A percentile compares a stretch with the other conserved stretches of the same genome.
Conservation (phyloP, 35 echinoderm and acorn worm genomes). For the Antedon bifida region DNA sequence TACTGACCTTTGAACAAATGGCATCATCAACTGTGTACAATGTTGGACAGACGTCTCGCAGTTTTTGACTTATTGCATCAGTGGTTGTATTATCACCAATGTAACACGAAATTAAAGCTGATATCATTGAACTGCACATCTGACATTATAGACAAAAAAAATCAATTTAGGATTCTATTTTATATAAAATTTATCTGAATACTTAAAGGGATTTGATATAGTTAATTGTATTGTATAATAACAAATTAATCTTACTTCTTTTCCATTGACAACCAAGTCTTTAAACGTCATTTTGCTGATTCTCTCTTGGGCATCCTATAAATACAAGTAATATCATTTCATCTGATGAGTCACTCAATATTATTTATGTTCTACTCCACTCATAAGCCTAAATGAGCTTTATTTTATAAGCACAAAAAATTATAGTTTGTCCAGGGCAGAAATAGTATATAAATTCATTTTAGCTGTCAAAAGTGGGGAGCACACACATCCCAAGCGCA, state of each 20-base stretch:
- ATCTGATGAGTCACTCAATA: background rate
- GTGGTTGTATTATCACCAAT: conserved; percentile 82
- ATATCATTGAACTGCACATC: conserved; percentile 63
- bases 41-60: conserved; percentile 65
- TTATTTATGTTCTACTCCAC: background rate
- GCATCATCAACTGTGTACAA: conserved; percentile 84
- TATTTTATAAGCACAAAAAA: too few species aligned
- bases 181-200: too few species aligned
- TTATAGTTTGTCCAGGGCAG: too few species aligned
- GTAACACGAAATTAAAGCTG: conserved; percentile 72
- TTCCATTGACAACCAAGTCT: conserved; percentile 61
- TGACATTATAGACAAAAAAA: background rate
- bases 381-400: too few species aligned
- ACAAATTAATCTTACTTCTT: conserved; percentile 40
- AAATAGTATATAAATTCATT: too few species aligned
- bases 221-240: too few species aligned
- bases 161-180: too few species aligned
- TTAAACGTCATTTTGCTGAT: conserved; percentile 59
- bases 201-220: too few species aligned
- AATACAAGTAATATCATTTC: background rate
- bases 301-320: conserved; percentile 52
- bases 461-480: too few species aligned
- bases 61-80: conserved; percentile 69
- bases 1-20: conserved; percentile 72
- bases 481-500: too few species aligned